Evolutionary conservation across 2,113 vertebrate species (phyloP).

Genomic region (Hiodon alosoides): DNA sequence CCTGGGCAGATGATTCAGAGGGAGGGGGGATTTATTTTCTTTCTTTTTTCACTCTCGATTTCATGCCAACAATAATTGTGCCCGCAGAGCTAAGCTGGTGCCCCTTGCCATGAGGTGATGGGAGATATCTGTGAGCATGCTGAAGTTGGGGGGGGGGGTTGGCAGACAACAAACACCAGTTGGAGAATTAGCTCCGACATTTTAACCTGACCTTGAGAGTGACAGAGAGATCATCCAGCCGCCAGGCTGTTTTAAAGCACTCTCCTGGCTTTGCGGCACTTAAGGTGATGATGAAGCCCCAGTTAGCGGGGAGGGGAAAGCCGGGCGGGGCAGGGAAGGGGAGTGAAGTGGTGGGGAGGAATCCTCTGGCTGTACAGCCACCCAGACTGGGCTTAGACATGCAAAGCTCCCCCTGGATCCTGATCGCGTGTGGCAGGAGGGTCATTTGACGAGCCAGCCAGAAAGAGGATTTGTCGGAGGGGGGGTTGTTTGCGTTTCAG

Average conservation of each 20-base stretch:
- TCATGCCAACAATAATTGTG: background rate
- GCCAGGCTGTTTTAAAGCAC: slow-evolving; percentile 5
- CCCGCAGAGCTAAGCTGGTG: background rate
- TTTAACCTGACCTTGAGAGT: slow-evolving; percentile 6
- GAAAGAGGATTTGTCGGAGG: slow-evolving; percentile 25
- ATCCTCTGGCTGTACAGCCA: slow-evolving; percentile 23
- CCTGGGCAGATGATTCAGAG: background rate
- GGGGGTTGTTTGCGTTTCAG: slow-evolving; percentile 1
- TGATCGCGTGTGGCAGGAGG: slow-evolving; percentile 58
- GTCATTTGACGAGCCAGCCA: slow-evolving; percentile 55
- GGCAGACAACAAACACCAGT: slow-evolving; percentile 16
- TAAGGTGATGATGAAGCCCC: slow-evolving; percentile 18
- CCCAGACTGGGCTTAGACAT: slow-evolving; percentile 46
- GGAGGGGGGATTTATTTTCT: background rate
- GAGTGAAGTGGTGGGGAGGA: background rate
- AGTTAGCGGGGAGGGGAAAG: slow-evolving; percentile 1
- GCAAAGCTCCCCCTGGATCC: slow-evolving; percentile 45
- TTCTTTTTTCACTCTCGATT: background rate
- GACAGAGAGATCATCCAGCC: background rate
- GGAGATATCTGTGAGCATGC: background rate
- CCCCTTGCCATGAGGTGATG: background rate
- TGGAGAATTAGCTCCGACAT: slow-evolving; percentile 3
- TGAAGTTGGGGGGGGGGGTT: background rate
- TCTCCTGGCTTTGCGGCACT: background rate
- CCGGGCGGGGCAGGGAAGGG: background rate